Conservation (phyloP, 2,888 invertebrate genomes). For the Plebejus argus region DNA sequence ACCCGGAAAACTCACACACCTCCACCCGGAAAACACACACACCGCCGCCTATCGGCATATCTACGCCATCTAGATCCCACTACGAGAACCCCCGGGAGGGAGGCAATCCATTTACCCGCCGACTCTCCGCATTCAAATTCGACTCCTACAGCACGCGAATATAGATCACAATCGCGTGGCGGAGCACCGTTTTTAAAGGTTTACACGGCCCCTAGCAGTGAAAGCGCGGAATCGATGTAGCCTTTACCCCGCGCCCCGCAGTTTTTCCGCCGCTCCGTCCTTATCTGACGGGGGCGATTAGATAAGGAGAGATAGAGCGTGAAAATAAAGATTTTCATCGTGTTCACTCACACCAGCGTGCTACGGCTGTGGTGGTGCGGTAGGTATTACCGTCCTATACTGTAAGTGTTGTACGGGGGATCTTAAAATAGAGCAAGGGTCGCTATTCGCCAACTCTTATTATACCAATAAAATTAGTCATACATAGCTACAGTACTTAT, state of each 20-base stretch:
- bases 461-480: conserved; percentile 25
- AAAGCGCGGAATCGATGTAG: conserved; percentile 82
- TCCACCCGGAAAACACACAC: conserved; percentile 64
- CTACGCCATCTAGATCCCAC: conserved; percentile 81
- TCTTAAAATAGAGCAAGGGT: conserved; percentile 54
- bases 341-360: conserved; percentile 76
- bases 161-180: conserved; percentile 78
- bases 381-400: conserved; percentile 54
- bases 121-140: conserved; percentile 63
- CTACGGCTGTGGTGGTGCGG: conserved; percentile 61
- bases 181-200: conserved; percentile 78
- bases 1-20: conserved; percentile 71
- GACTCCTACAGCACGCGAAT: conserved; percentile 67
- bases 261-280: conserved; percentile 80
- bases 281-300: conserved; percentile 79
- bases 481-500: not conserved
- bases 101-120: conserved; percentile 79
- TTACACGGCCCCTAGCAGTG: conserved; percentile 81
- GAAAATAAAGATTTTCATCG: conserved; percentile 82
- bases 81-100: conserved; percentile 79
- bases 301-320: conserved; percentile 82
- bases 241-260: conserved; percentile 79
- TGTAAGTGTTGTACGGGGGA: conserved; percentile 56
- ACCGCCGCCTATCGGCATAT: conserved; percentile 72
- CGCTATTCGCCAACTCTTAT: conserved; percentile 20